Evolutionary conservation across 2,888 invertebrate species (phyloP).

Genomic region (Anodontia alba): DNA sequence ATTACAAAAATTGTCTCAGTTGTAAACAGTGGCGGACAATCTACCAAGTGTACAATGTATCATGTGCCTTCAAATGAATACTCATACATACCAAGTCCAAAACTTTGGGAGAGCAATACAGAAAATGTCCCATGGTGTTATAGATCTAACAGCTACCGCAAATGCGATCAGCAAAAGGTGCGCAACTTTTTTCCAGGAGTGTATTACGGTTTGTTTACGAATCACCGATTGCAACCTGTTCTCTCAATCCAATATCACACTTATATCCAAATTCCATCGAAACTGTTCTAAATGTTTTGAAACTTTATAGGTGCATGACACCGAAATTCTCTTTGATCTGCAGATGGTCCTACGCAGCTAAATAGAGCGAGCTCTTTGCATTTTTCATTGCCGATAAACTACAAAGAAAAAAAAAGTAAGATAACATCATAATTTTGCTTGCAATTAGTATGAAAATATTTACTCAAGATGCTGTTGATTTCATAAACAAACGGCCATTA

Average conservation of each 20-base stretch:
- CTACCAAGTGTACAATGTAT: too few relatives aligned
- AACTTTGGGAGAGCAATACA: too few relatives aligned
- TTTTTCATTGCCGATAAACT: conserved; percentile 11
- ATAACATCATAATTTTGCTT: conserved; percentile 12
- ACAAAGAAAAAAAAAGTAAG: conserved; percentile 8
- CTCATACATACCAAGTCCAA: too few relatives aligned
- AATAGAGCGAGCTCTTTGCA: neutral
- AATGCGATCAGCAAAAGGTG: too few relatives aligned
- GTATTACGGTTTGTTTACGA: too few relatives aligned
- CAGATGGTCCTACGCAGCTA: neutral
- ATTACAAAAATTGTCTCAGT: too few relatives aligned
- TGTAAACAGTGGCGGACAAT: too few relatives aligned
- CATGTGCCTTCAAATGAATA: too few relatives aligned
- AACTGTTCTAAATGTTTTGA: conserved; percentile 6
- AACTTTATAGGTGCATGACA: conserved; percentile 5
- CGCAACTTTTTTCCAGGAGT: too few relatives aligned
- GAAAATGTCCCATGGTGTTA: too few relatives aligned
- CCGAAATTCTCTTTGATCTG: conserved; percentile 6
- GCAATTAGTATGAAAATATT: conserved; percentile 9
- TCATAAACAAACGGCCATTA: conserved; percentile 11
- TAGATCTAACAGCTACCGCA: too few relatives aligned
- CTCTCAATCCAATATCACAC: too few relatives aligned
- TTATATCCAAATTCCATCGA: conserved; percentile 8
- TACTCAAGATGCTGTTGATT: conserved; percentile 10
- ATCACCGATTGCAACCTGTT: neutral